Base-by-base conservation (phyloP, 2,797 vertebrate species). In the Pipistrellus pipistrellus region DNA sequence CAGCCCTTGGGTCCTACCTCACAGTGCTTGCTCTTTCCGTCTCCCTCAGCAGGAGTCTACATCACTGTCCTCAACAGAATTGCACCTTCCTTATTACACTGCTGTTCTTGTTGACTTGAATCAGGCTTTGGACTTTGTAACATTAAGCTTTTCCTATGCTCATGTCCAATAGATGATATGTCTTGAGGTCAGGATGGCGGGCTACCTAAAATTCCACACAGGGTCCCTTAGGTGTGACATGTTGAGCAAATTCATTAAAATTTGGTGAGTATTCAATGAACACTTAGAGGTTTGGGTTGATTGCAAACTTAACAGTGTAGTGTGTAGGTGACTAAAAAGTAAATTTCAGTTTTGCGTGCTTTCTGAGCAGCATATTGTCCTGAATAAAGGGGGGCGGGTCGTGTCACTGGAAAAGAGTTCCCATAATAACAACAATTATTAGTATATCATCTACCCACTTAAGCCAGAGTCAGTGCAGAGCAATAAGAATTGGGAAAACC, bases 1-100 rank as follows among this genome's bases (percentile, higher is more conserved):
- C 4, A 41, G 41, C 18, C 15, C 66, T 46, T n/a, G 6, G 0
- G 0, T 6, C 8, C 13, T 2, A 9, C 13, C 55, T 32, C 0
- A 4, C 23, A 15, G 30, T 9, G 20, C 51, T 44, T 9, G 13
- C 4, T 41, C 30, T n/a, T n/a, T 20, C n/a, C 12, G 12, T 21
- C 35, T 17, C 4, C 21, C 8, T 30, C n/a, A 59, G 82, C 46
- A 14, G 10, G 87, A 41, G 15, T 23, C 27, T 30, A 9, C 20
- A 15, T 44, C 4, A 5, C 41, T 44, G 10, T 59, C 18, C 0
- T 10, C 0, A 14, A 4, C 35, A 41, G 64, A 41, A 21, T 9
- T 9, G 10, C 11, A 9, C 46, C 41, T 76, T 66, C 46, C 14
- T 71, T 38, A 38, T 0, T 7, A 8, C 32, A 1, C 30, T 21